These are phyloP conservation scores for Corythornis madagascariensis DNA, from an alignment of 2,113 vertebrate species.

Conservation along the genomic window DNA sequence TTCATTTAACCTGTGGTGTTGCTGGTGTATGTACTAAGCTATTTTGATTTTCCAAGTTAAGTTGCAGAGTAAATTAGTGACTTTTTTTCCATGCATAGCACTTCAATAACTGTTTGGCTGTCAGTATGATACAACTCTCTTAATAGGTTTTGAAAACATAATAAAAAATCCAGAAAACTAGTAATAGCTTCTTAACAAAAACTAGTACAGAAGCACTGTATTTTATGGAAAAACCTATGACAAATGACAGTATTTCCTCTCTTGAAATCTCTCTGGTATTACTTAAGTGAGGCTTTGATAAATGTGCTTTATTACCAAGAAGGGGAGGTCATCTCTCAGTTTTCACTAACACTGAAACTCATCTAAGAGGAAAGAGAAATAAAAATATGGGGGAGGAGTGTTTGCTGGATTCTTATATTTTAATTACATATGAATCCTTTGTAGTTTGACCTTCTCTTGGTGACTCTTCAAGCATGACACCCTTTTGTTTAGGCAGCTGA, in stretches of 20 bases:
- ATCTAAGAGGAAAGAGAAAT: not conserved
- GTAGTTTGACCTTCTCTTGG: not conserved
- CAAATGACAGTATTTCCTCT: not conserved
- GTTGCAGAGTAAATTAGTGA: not conserved
- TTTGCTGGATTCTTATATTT: not conserved
- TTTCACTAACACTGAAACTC: not conserved
- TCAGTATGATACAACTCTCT: not conserved
- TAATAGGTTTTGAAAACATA: not conserved
- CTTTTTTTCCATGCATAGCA: not conserved
- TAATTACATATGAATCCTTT: not conserved
- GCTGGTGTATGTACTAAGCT: not conserved
- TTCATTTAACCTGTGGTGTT: not conserved
- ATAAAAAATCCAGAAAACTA: not conserved
- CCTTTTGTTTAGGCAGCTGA: not conserved
- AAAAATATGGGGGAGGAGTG: not conserved
- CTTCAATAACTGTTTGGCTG: fast-evolving
- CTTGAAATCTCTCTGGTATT: not conserved
- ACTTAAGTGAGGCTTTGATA: not conserved
- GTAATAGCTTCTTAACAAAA: not conserved
- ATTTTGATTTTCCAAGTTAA: not conserved
- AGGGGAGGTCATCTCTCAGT: not conserved
- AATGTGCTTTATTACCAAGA: not conserved
- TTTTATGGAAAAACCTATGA: not conserved
- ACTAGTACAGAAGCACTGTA: fast-evolving
- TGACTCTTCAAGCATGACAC: not conserved